Evolutionary conservation across 2,888 invertebrate genomes (phyloP), one percentile per base, ranked within the genome.

Genomic region (Drosophila imparisetae): DNA sequence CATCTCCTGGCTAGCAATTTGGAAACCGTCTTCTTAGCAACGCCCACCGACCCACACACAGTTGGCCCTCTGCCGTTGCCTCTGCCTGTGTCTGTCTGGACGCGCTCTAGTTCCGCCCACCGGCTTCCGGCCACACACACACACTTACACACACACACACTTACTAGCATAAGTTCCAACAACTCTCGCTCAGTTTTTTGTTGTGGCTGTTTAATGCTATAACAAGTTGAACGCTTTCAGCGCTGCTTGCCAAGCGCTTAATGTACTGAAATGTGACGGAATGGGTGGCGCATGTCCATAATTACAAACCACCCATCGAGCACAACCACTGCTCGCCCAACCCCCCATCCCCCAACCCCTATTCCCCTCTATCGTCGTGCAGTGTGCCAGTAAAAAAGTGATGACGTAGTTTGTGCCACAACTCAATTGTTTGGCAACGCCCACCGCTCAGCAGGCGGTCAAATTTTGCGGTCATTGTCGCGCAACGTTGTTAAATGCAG

Each of bases 41-140:
- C 86, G 88, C 90, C 89, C 86, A 80, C 70, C 42, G 52, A 60
- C 65, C 66, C 57, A 63, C 55, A 62, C 36, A 53, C 63, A 64
- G 74, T 63, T 65, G 69, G 72, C 65, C 65, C 62, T 63, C 61
- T 73, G 71, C 64, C 70, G 79, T 72, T 82, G 80, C 80, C 83
- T 82, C 48, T 61, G 30, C 60, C 54, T 70, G 67, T 71, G 75
- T 86, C 81, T 84, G 87, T 89, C 85, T 86, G 85, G 86, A 82
- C 81, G 80, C 72, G 90, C 90, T 90, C 90, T 89, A 88, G 87
- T 88, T 88, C 84, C 87, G 86, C 87, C 87, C 84, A 84, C 86
- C 59, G 89, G 74, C 84, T 90, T 88, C 90, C 87, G 89, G 76
- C 72, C 75, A 81, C 66, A 15, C 24, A 49, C 34, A 34, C 32